These are phyloP conservation scores for Archaeoteleia sp. DNA, from an alignment of 2,888 invertebrate species.

Conservation along the genomic window DNA sequence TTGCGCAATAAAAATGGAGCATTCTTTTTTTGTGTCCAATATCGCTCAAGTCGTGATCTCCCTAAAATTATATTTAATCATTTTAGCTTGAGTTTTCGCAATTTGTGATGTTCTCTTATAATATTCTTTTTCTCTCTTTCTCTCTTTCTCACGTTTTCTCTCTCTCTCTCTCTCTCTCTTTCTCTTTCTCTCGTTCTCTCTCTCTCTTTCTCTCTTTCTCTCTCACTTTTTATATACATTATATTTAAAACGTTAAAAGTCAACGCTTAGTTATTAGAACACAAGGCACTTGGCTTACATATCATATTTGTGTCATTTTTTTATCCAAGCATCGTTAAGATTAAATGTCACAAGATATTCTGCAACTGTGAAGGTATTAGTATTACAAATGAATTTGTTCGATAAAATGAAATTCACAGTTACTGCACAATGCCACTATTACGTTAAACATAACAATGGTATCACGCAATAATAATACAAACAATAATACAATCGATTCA, in stretches of 20 bases:
- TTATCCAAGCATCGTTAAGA: constrained; percentile 23
- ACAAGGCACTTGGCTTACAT: constrained; percentile 75
- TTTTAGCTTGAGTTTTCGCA: constrained; percentile 47
- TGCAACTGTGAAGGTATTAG: constrained; percentile 11
- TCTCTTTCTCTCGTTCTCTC: too few species aligned
- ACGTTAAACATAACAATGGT: too few species aligned
- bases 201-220: constrained; percentile 45
- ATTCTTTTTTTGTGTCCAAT: constrained; percentile 31
- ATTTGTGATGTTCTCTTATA: constrained; percentile 42
- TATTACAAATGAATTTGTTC: too few species aligned
- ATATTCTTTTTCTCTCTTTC: constrained; percentile 15
- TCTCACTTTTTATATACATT: constrained; percentile 45
- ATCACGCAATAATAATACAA: too few species aligned
- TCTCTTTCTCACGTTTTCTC: too few species aligned
- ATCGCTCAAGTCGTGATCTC: constrained; percentile 41
- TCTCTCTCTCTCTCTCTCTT: constrained; percentile 43
- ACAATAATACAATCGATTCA: too few species aligned
- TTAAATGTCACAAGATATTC: constrained; percentile 19
- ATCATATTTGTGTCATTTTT: constrained; percentile 64
- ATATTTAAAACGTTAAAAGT: constrained; percentile 69
- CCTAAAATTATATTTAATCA: constrained; percentile 26
- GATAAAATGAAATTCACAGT: too few species aligned
- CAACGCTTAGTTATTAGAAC: constrained; percentile 74
- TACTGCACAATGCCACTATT: too few species aligned
- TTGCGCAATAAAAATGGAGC: constrained; percentile 34